Evolutionary conservation across 2,113 vertebrate species (phyloP), one percentile per base, ranked within the genome.

Genomic region (Pao palembangensis): DNA sequence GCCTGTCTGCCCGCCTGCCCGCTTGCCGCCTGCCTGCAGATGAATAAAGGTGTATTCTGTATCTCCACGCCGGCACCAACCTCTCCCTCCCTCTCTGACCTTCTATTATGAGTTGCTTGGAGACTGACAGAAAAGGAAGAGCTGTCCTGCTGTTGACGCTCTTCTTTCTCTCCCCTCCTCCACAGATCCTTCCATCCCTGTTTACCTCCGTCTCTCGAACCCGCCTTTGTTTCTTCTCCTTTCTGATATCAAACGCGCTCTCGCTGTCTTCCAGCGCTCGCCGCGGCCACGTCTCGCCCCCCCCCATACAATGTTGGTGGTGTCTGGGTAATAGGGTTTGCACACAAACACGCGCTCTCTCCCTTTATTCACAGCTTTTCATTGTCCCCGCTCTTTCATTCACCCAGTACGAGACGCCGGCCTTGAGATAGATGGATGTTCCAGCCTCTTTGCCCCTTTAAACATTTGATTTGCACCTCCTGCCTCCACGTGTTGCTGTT

Each of bases 101-200:
- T 95, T 94, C 94, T 92, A 94, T 96, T 96, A 91, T 94, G 94
- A 97, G 93, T 96, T 96, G 94, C 95, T 93, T 95, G 88, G 94
- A 94, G 93, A 98, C 96, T 93, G 92, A 92, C 90, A 80, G 83
- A 83, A 92, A 46, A 95, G 90, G 86, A 90, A 89, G 81, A 82
- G 83, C 88, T 85, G 92, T 90, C 86, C 90, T 79, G 67, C 84
- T 90, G 90, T 93, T 94, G 93, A 91, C 93, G 69, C 55, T 48
- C 48, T 31, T 57, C 52, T 64, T 52, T 59, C 66, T 46, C 47
- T 46, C 57, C 19, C 43, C 42, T 31, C 43, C 56, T 49, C 2
- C 64, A 48, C 51, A 14, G 49, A 46, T 63, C 68, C 34, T 23
- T 23, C 59, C 62, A 18, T 49, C 55, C 44, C 55, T n/a, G 31